These are phyloP conservation scores for Grammomys surdaster DNA, from an alignment of 2,113 vertebrate species.

Conservation along the genomic window DNA sequence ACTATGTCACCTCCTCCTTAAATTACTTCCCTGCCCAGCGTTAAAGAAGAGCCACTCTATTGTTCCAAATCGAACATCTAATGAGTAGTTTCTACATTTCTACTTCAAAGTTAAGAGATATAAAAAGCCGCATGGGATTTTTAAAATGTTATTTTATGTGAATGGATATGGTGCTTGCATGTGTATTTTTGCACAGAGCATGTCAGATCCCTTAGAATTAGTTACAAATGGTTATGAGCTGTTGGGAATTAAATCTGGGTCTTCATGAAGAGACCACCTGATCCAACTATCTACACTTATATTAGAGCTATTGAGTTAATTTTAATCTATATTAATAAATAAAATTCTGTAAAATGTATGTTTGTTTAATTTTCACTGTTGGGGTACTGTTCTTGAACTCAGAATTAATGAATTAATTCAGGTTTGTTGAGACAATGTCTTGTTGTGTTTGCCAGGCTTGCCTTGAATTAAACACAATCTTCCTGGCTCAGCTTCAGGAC, in stretches of 20 bases:
- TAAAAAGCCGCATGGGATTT: background rate
- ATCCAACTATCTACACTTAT: background rate
- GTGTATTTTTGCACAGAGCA: background rate
- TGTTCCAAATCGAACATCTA: background rate
- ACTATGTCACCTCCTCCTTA: background rate
- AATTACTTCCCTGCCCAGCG: background rate
- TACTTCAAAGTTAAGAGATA: background rate
- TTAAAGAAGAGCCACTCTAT: background rate
- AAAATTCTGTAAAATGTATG: constrained; percentile 37
- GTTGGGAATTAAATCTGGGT: background rate
- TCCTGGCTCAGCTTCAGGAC: background rate
- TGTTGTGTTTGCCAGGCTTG: background rate
- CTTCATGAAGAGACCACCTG: background rate
- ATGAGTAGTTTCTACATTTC: background rate
- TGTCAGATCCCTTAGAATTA: background rate
- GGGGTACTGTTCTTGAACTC: background rate
- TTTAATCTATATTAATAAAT: background rate
- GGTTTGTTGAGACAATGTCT: background rate
- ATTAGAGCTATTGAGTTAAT: background rate
- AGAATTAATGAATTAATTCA: background rate
- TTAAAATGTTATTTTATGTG: background rate
- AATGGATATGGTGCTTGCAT: background rate
- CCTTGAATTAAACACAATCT: background rate
- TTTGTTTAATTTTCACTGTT: background rate
- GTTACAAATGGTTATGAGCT: background rate